Base-by-base conservation (phyloP, 2,113 vertebrate species). In the Baryphthengus martii region DNA sequence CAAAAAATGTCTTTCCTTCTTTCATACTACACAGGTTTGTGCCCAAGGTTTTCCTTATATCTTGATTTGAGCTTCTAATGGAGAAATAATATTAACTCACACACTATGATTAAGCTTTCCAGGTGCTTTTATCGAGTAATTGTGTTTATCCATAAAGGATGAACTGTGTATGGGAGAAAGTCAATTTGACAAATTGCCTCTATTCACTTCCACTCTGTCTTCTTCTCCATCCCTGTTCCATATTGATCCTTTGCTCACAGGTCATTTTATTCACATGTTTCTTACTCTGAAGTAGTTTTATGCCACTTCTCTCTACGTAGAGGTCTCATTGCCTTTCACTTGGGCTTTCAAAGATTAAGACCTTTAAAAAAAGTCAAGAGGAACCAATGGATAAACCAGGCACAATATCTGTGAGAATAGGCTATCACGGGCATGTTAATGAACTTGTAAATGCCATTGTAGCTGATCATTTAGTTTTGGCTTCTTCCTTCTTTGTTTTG, bases 141-240 rank as follows among this genome's bases (percentile, higher is more conserved):
- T 2, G 0, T 91, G 71, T 70, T 95, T 96, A 93, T 77, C 74
- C 72, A 70, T 70, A 85, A 85, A 91, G 67, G 63, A 15, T 0
- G 2, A 85, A 82, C 40, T 35, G 31, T 73, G 35, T 40, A 35
- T 70, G 37, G 88, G 45, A 90, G 58, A 88, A 94, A 76, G 90
- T 50, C 70, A 93, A 88, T 91, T 70, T 93, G 82, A 94, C 71
- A 89, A 96, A 83, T 91, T 83, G n/a, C 37, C 21, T 85, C 62
- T 52, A 35, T 68, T 90, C 90, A 58, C 23, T 90, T 94, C 67
- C 75, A 85, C 58, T 91, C 47, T 58, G 11, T 45, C 52, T 85
- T 44, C 53, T 76, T 58, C 44, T 83, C 83, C 62, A 76, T 33
- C 37, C 14, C 37, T 73, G n/a, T 73, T 94, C 25, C 33, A 14